These are phyloP conservation scores for Megalops cyprinoides DNA, from an alignment of 2,797 vertebrate genomes.

Conservation along the genomic window DNA sequence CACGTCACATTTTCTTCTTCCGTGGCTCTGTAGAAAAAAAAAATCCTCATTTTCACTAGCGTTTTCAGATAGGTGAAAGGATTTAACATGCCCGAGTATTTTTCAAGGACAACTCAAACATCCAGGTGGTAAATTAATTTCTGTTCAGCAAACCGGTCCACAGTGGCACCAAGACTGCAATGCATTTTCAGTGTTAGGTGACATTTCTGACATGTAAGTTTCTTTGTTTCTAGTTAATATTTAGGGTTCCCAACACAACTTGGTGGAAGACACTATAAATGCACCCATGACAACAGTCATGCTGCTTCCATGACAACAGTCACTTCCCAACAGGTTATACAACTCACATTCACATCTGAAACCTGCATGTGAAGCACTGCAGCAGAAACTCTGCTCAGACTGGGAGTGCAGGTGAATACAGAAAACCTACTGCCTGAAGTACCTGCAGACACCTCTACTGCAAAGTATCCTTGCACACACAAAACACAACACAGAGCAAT, in stretches of 20 bases:
- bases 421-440: no score
- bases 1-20: not conserved
- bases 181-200: not conserved
- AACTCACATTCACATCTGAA: not conserved
- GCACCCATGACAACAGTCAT: not conserved
- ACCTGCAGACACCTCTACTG: no score
- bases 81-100: constrained; percentile 1
- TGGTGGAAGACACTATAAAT: not conserved
- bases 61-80: constrained; percentile 12
- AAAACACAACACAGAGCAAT: no score
- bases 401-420: no score
- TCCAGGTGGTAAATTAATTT: constrained; percentile 20
- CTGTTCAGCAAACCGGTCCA: not conserved
- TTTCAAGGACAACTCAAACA: not conserved
- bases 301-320: not conserved
- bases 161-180: not conserved
- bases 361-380: not conserved
- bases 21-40: constrained; percentile 2
- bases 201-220: no score
- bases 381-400: not conserved
- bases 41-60: not conserved
- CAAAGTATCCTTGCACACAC: no score
- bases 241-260: no score
- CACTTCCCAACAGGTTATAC: not conserved
- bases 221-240: no score